Base-by-base conservation (phyloP, 2,888 invertebrate species). In the Fabriciana adippe region DNA sequence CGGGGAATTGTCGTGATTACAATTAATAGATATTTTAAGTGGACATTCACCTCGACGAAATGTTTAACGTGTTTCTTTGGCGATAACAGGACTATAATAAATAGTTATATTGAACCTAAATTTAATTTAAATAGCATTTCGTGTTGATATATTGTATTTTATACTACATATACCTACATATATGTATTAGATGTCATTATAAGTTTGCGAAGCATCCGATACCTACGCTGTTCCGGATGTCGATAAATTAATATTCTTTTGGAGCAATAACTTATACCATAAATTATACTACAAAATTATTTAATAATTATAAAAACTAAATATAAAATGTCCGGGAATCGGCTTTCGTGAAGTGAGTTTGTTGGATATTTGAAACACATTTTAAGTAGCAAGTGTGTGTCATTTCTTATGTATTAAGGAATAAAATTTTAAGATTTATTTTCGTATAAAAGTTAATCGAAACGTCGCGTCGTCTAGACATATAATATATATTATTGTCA, bases 71-170 rank as follows among this genome's bases (percentile, higher is more conserved):
- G 67, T 66, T 68, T 72, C 66, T 72, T 72, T 71, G 64, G 67
- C 71, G 71, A 76, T 75, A 77, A 74, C 76, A 77, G 76, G 75
- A 76, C 78, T 79, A 77, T 81, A 84, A 85, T 80, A 76, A 83
- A 87, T 87, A 82, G 86, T 86, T 84, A 74, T 85, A 81, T 87
- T 87, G 87, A 88, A 87, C 87, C 77, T 81, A 75, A 72, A 75
- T 76, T 74, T 67, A 79, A 75, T 79, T 79, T 79, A 80, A 76
- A 78, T 78, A 73, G 73, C 75, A 73, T 72, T 74, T 67, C 64
- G 41, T 51, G 13, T 26, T 26, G 26, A 81, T 83, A 78, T 79
- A 78, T 79, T 77, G 73, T 74, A 41, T 41, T 26, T 26, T 41
- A 2, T 11, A 41, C 8, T 8, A 41, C 35, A 41, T 41, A 41